Percentiles rank a stretch among this genome's conserved stretches.
Evolutionary conservation across 1,140 invertebrate species (phyloP).

Genomic region (Pissodes strobi): DNA sequence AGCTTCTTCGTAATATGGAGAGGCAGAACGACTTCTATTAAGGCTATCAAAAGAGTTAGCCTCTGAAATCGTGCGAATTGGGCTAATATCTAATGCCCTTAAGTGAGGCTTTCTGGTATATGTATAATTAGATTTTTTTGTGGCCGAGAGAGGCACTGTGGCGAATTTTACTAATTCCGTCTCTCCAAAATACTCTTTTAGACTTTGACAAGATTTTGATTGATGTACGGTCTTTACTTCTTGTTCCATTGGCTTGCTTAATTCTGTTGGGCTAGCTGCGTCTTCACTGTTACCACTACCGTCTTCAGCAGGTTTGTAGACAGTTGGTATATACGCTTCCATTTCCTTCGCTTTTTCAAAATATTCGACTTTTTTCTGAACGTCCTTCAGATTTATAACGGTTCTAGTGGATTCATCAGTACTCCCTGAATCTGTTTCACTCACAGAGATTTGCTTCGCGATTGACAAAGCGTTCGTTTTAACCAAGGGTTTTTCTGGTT

Average conservation of each 20-base stretch:
- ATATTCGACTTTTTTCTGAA: constrained; percentile 76
- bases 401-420: constrained; percentile 71
- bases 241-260: neutral
- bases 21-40: constrained; percentile 67
- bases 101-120: constrained; percentile 42
- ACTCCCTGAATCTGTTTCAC: constrained; percentile 70
- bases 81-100: constrained; percentile 43
- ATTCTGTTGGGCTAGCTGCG: neutral
- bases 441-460: constrained; percentile 56
- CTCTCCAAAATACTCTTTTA: constrained; percentile 81
- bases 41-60: constrained; percentile 67
- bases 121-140: constrained; percentile 42
- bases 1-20: constrained; percentile 72
- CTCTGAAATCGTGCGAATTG: constrained; percentile 43
- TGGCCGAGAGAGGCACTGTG: constrained; percentile 50
- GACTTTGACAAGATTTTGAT: constrained; percentile 72
- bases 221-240: constrained; percentile 49
- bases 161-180: constrained; percentile 56
- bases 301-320: constrained; percentile 62
- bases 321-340: constrained; percentile 56
- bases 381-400: constrained; percentile 66
- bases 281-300: constrained; percentile 22
- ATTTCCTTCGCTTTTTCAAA: constrained; percentile 69
- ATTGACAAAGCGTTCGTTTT: constrained; percentile 38
- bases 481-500: constrained; percentile 41